These are phyloP conservation scores for Augochlorella aurata DNA, from an alignment of 2,888 invertebrate species.

Conservation along the genomic window DNA sequence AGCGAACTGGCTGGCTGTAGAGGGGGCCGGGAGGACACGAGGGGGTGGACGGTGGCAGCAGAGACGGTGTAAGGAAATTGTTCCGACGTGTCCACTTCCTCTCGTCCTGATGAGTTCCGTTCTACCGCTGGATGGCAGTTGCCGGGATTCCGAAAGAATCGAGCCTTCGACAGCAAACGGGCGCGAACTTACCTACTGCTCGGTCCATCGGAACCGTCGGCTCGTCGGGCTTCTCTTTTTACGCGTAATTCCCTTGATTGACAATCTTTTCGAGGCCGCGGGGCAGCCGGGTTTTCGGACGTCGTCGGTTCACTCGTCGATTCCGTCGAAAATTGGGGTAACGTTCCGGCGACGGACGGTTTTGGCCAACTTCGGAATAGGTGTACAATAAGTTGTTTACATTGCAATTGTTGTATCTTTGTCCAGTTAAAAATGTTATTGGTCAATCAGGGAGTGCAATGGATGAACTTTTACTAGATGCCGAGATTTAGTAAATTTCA, in stretches of 20 bases:
- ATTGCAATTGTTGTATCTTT: no score
- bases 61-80: constrained; percentile 80
- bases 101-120: constrained; percentile 80
- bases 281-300: background rate
- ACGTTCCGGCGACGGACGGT: background rate
- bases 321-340: no score
- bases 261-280: background rate
- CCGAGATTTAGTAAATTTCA: no score
- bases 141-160: constrained; percentile 39
- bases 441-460: no score
- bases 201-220: constrained; percentile 34
- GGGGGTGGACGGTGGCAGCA: constrained; percentile 34
- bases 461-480: no score
- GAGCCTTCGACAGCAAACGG: constrained; percentile 41
- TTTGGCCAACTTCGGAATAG: no score
- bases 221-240: background rate
- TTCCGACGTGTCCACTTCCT: constrained; percentile 82
- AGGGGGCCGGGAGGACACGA: background rate
- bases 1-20: constrained; percentile 10
- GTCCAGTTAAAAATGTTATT: no score
- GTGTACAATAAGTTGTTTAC: no score
- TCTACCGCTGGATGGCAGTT: constrained; percentile 63
- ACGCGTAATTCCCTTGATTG: constrained; percentile 11
- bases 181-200: constrained; percentile 51
- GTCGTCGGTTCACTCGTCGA: no score